Conservation (phyloP, 2,888 invertebrate genomes). For the Odontothrips loti region DNA sequence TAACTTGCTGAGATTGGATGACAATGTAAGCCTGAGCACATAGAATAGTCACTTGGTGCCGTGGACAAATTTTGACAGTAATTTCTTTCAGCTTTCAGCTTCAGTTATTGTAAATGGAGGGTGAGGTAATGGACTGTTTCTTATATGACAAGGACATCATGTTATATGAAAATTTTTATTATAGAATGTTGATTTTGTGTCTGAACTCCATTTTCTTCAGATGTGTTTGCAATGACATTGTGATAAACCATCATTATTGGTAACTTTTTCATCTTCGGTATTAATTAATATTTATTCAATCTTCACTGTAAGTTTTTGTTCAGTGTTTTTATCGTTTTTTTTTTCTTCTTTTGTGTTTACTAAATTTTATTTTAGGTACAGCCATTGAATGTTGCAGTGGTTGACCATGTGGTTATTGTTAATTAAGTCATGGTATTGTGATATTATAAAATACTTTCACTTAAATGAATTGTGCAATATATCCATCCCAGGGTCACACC, state of each 20-base stretch:
- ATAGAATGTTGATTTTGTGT: background rate
- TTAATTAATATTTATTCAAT: conserved; percentile 5
- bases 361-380: background rate
- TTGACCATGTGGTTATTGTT: background rate
- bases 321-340: background rate
- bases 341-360: background rate
- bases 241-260: background rate
- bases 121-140: too few relatives aligned
- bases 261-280: background rate
- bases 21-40: too few relatives aligned
- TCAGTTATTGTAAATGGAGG: too few relatives aligned
- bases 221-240: background rate
- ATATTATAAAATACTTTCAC: background rate
- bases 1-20: too few relatives aligned
- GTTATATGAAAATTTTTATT: background rate
- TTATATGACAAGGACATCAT: too few relatives aligned
- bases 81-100: too few relatives aligned
- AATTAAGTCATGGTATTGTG: conserved; percentile 20
- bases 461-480: background rate
- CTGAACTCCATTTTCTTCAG: too few relatives aligned
- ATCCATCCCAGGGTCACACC: background rate
- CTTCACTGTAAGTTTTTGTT: background rate
- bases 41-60: too few relatives aligned
- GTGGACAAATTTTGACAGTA: too few relatives aligned
- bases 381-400: background rate